Conservation (phyloP, 2,888 invertebrate genomes). For the Mactromeris polynyma region DNA sequence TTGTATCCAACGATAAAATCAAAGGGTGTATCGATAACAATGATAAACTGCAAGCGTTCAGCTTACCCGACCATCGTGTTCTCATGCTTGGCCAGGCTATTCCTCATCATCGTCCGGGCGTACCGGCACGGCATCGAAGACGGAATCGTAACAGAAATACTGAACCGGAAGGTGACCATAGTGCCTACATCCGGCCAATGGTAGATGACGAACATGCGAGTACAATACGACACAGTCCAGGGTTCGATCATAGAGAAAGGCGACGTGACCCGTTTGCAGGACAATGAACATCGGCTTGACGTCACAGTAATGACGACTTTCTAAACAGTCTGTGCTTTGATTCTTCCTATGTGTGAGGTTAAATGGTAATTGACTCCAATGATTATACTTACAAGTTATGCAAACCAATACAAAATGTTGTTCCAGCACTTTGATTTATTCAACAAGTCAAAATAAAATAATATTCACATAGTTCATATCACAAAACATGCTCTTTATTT, state of each 20-base stretch:
- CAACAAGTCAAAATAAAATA: neutral
- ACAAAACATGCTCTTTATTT: neutral
- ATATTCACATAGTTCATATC: neutral
- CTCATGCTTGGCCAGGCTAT: constrained; percentile 61
- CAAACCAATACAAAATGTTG: no score
- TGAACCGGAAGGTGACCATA: constrained; percentile 55
- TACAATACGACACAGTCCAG: neutral
- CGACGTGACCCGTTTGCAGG: neutral
- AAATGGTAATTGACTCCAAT: no score
- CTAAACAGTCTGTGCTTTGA: no score
- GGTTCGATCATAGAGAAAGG: neutral
- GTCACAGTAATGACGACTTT: no score
- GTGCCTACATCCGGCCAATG: constrained; percentile 18
- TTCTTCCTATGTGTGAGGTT: no score
- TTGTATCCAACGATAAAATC: constrained; percentile 79
- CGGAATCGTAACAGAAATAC: neutral
- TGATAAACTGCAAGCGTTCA: constrained; percentile 74
- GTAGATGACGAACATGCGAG: neutral
- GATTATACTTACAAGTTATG: no score
- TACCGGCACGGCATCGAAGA: constrained; percentile 24
- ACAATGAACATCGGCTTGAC: neutral
- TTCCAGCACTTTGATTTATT: neutral
- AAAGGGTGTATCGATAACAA: constrained; percentile 79
- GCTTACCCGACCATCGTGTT: constrained; percentile 71
- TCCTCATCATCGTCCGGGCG: constrained; percentile 51